Percentiles rank a stretch among this genome's conserved stretches.
These are phyloP conservation scores for Manis pentadactyla DNA, from an alignment of 2,797 vertebrate genomes.

Conservation along the genomic window DNA sequence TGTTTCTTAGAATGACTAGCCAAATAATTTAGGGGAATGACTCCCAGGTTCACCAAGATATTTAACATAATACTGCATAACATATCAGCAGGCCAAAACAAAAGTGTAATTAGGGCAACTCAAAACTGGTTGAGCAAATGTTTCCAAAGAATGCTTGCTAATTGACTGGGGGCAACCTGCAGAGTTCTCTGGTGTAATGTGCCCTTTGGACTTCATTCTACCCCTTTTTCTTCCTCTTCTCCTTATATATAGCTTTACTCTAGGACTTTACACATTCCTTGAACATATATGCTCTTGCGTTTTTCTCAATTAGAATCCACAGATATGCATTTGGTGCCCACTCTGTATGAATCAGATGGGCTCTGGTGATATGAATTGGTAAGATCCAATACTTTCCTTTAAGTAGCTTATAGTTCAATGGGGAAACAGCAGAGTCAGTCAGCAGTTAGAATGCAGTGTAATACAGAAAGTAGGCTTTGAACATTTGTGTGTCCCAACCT, in stretches of 20 bases:
- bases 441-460: not conserved
- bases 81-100: not conserved
- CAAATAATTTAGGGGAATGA: not conserved
- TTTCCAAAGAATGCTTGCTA: slow-evolving; percentile 49
- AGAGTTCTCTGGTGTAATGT: slow-evolving; percentile 22
- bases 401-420: slow-evolving; percentile 1
- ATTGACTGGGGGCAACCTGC: slow-evolving; percentile 37
- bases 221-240: slow-evolving; percentile 17
- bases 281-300: not conserved
- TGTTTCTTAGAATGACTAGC: not conserved
- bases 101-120: slow-evolving; percentile 47
- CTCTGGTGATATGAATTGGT: not conserved
- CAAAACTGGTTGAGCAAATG: slow-evolving; percentile 51
- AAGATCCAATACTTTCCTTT: not conserved
- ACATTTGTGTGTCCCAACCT: not conserved
- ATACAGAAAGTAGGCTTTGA: not conserved
- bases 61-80: not conserved
- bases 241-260: not conserved
- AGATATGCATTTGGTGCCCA: not conserved
- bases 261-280: not conserved
- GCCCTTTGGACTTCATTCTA: slow-evolving; percentile 39
- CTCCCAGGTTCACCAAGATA: not conserved
- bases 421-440: not conserved
- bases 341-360: not conserved
- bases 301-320: not conserved